Evolutionary conservation across 1,140 invertebrate genomes (phyloP).

Genomic region (Neelides sp.): DNA sequence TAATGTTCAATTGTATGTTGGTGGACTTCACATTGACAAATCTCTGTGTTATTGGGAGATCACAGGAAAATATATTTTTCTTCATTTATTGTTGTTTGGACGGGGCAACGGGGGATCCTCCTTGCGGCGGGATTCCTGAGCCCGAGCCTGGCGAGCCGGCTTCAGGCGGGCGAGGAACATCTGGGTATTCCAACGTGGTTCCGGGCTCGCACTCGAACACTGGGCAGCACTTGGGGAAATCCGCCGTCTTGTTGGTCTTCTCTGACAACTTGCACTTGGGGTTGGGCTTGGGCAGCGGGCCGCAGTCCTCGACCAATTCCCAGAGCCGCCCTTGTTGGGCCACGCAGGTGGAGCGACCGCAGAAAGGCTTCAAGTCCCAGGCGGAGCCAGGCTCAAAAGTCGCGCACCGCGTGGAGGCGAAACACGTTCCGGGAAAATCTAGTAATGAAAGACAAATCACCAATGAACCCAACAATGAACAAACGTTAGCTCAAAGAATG

Average conservation of each 20-base stretch:
- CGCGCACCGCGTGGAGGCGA: conserved; percentile 73
- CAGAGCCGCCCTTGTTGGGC: conserved; percentile 47
- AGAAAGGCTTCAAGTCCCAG: conserved; percentile 75
- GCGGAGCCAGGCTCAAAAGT: conserved; percentile 64
- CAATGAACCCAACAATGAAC: background rate
- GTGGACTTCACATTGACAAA: too few relatives aligned
- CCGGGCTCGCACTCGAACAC: conserved; percentile 70
- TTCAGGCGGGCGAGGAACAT: conserved; percentile 52
- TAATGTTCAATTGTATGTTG: too few relatives aligned
- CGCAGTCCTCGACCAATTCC: conserved; percentile 72
- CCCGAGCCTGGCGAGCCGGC: conserved; percentile 24
- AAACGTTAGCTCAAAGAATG: too few relatives aligned
- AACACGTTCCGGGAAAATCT: conserved; percentile 82
- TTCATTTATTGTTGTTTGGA: background rate
- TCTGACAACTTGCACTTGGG: conserved; percentile 72
- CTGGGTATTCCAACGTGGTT: conserved; percentile 63
- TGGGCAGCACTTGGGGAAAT: conserved; percentile 72
- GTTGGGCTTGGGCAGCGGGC: conserved; percentile 66
- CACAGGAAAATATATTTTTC: too few relatives aligned
- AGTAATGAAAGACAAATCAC: conserved; percentile 34
- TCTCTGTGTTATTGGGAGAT: too few relatives aligned
- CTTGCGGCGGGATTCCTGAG: background rate
- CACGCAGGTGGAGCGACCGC: conserved; percentile 70
- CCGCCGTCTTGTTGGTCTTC: conserved; percentile 73
- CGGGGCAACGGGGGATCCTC: background rate